Conservation (phyloP, 2,113 vertebrate genomes). For the Lontra canadensis region DNA sequence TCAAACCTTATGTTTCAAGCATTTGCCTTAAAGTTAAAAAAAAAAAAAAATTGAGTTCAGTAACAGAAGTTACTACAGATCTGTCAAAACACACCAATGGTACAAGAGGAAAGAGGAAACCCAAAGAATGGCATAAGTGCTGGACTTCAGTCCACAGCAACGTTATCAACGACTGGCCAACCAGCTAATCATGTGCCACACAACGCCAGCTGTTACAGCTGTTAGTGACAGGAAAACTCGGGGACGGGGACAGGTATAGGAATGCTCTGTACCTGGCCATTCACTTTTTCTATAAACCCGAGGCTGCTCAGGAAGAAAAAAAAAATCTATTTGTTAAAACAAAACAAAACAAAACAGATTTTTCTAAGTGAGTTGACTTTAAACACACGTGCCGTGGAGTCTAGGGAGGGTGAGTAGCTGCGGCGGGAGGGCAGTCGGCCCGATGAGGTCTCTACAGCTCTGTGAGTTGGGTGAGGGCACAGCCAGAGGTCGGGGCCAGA, state of each 20-base stretch:
- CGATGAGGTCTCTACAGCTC: neutral
- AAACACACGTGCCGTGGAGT: fast-evolving
- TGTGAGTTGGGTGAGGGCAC: fast-evolving
- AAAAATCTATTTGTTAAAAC: neutral
- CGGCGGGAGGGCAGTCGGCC: neutral
- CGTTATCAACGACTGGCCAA: fast-evolving
- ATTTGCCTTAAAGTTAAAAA: neutral
- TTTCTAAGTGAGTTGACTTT: neutral
- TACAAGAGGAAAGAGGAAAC: fast-evolving
- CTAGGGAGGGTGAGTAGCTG: neutral
- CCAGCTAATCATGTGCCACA: fast-evolving
- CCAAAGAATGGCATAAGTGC: fast-evolving
- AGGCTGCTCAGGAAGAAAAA: neutral
- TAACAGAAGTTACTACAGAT: neutral
- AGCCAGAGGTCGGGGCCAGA: fast-evolving
- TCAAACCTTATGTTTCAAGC: fast-evolving
- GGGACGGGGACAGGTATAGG: fast-evolving
- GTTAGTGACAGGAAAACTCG: fast-evolving
- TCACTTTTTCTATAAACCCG: neutral
- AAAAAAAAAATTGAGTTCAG: neutral
- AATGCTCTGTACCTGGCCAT: too few relatives aligned
- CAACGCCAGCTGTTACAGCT: fast-evolving
- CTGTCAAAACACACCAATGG: neutral
- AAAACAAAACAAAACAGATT: neutral
- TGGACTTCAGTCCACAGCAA: fast-evolving